Evolutionary conservation across 1,140 invertebrate genomes (phyloP).

Genomic region (Aphelenchoides avenae): DNA sequence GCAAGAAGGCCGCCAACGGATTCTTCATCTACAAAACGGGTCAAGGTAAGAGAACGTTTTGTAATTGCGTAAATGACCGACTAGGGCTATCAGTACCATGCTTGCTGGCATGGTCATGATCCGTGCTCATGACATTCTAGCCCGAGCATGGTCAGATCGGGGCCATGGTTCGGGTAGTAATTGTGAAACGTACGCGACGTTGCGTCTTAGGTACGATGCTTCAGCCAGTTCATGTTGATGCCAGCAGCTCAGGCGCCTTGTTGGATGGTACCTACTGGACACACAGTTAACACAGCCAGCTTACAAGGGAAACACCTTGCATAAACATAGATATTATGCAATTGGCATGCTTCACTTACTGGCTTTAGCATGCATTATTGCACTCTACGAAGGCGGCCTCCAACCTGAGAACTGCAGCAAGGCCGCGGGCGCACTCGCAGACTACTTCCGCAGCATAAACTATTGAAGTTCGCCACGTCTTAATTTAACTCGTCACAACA

Average conservation of each 20-base stretch:
- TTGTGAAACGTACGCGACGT: no score
- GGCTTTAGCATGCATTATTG: slow-evolving; percentile 55
- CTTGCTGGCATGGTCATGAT: no score
- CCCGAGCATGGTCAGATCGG: no score
- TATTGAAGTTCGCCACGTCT: no score
- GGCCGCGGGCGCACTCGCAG: slow-evolving; percentile 51
- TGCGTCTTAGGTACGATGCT: no score
- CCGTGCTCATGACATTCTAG: no score
- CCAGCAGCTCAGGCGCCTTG: no score
- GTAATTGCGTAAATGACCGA: no score
- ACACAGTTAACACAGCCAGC: neutral
- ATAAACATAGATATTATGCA: neutral
- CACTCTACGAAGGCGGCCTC: slow-evolving; percentile 53
- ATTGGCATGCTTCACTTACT: neutral
- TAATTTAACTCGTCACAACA: no score
- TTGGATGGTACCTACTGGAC: neutral
- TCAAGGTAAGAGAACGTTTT: slow-evolving; percentile 48
- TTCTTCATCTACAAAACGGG: slow-evolving; percentile 59
- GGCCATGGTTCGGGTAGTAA: no score
- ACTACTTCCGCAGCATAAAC: slow-evolving; percentile 52
- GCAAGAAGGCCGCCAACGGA: slow-evolving; percentile 35
- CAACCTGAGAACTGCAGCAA: slow-evolving; percentile 56
- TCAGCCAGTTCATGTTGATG: no score
- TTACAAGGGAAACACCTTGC: neutral
- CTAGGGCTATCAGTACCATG: no score